Evolutionary conservation across 2,797 vertebrate species (phyloP), one percentile per base, ranked within the genome.

Genomic region (Lacerta viridis): DNA sequence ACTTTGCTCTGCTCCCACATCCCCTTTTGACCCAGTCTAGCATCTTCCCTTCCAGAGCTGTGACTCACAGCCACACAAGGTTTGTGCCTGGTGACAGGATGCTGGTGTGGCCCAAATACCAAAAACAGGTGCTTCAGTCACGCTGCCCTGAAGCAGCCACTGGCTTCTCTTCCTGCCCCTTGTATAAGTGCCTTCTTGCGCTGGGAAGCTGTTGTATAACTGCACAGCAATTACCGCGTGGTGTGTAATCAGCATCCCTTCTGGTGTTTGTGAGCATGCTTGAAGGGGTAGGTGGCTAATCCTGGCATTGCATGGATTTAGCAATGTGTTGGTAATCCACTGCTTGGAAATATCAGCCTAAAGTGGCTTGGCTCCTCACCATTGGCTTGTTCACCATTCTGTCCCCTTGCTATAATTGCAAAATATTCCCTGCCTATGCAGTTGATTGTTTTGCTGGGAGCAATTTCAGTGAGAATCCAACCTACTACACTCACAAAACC

Each of bases 261-360:
- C 4, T 55, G 2, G 17, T 39, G 33, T 74, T 69, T 36, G 27
- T 43, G 50, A 81, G 69, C 43, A 76, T 86, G 79, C 64, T 89
- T 81, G 72, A 81, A 59, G 25, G 87, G 29, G 36, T 46, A 80
- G 29, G 23, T 76, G 55, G 72, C 64, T 86, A 85, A 82, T 85
- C 78, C 88, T 23, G 15, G 29, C n/a, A 36, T 11, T 55, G 25
- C 46, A 55, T 82, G 61, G 43, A 18, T 86, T 89, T 81, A 85
- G 79, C 74, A 81, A 85, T 36, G 80, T 33, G 59, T 82, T 29
- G 39, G 29, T 87, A 87, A 82, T 87, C 86, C 5, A 25, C 17
- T 55, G 71, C 84, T 72, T 25, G 39, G 76, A 39, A 33, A 81
- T 69, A 85, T 75, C 39, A 81, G 41, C 76, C n/a, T 80, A 50